Evolutionary conservation across 2,113 vertebrate species (phyloP), one percentile per base, ranked within the genome.

Genomic region (Nycticebus coucang): DNA sequence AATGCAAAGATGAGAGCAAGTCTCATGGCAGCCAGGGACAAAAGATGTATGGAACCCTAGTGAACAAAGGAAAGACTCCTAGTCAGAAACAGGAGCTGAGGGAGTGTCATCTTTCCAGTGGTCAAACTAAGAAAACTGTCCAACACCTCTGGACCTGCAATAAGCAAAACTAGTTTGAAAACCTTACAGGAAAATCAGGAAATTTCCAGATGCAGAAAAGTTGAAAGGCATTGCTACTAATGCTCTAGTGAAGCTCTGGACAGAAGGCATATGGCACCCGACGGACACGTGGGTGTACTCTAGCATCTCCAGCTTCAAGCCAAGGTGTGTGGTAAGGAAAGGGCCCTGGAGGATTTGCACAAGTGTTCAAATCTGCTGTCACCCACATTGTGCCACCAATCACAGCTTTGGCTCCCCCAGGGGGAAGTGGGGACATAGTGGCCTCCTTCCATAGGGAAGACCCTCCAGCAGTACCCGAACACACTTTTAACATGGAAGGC

Each of bases 401-500:
- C 3, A 1, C 77, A 30, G 57, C 26, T 26, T 50, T 33, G 66
- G 9, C 55, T 12, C 4, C 62, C 15, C 17, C 10, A 22, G 10
- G 45, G 45, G 45, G 37, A 9, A 5, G 41, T 3, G 41, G 41
- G 41, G 41, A 53, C 8, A 8, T 10, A 8, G 10, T 50, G 45
- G 53, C 50, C 35, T 21, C 57, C 53, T 37, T 35, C 78, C 22
- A 3, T 2, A 1, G 0, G 6, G 18, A 60, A 9, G 66, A 41
- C 18, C 7, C 33, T 60, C 64, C 22, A 12, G 45, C 2, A 50
- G 45, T 8, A 50, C 8, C 21, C 21, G 26, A 13, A 2, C 12
- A 19, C 82, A 53, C 1, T 2, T 0, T 4, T 0, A 12, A 28
- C 82, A 4, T 1, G 0, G 12, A 45, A 10, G 37, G 1, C 8